These are phyloP conservation scores for Hypomecis atomaria DNA, from an alignment of 2,888 invertebrate genomes.

Conservation along the genomic window DNA sequence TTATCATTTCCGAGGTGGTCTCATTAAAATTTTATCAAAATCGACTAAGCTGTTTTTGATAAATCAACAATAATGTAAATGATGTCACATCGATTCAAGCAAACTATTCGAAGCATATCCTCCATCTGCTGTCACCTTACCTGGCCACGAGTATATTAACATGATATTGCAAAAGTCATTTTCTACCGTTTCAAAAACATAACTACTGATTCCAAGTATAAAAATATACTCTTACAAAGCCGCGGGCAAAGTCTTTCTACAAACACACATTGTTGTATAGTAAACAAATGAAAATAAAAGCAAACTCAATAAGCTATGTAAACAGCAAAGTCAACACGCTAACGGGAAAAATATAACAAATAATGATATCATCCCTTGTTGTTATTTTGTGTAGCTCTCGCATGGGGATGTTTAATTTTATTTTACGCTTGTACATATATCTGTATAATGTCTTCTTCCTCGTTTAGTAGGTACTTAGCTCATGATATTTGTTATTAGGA, in stretches of 20 bases:
- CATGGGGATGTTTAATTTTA: slow-evolving; percentile 1
- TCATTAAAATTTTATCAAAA: too few relatives aligned
- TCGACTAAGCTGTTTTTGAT: too few relatives aligned
- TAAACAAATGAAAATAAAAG: slow-evolving; percentile 16
- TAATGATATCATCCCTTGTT: slow-evolving; percentile 23
- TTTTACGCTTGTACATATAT: not conserved
- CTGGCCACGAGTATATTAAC: too few relatives aligned
- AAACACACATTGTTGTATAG: not conserved
- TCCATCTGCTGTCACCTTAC: too few relatives aligned
- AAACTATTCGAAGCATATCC: too few relatives aligned
- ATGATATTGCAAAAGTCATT: too few relatives aligned
- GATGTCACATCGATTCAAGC: too few relatives aligned
- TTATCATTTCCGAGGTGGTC: too few relatives aligned
- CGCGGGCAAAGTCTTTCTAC: not conserved
- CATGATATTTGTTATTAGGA: too few relatives aligned
- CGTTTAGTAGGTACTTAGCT: not conserved
- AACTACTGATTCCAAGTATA: too few relatives aligned
- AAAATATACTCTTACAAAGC: not conserved
- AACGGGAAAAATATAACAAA: slow-evolving; percentile 7
- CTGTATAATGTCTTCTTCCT: not conserved
- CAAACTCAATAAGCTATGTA: slow-evolving; percentile 17
- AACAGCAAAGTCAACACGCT: slow-evolving; percentile 5
- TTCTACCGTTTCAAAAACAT: too few relatives aligned
- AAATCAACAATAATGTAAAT: too few relatives aligned
- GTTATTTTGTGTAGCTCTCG: slow-evolving; percentile 5